Base-by-base conservation (phyloP, 2,113 vertebrate species). In the Grammomys dolichurus region DNA sequence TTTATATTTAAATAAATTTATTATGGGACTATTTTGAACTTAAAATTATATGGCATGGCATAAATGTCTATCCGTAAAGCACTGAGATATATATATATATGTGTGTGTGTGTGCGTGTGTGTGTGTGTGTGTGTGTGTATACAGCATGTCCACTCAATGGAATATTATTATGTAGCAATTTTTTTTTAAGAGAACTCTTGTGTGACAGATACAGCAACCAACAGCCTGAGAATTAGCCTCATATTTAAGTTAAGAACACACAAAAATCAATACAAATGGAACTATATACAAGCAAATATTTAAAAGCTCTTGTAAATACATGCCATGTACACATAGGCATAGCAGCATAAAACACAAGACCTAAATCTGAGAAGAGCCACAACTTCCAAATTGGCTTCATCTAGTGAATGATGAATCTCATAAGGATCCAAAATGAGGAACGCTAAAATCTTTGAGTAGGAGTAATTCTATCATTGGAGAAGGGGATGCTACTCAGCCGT, bases 1-100 rank as follows among this genome's bases (percentile, higher is more conserved):
- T 24, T 51, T 81, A 58, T 36, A 43, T 70, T 89, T 90, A 54
- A 65, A 87, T 72, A 51, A 89, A 81, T 95, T 85, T 95, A 75
- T 91, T 94, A 36, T 43, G 28, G 3, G 65, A 81, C 22, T 93
- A 46, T 67, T 76, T 54, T 12, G 56, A 93, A 89, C 31, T 46
- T 24, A 72, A 90, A 92, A 94, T 87, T 58, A 91, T 82, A 87
- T 87, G 60, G 77, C 78, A 20, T 48, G 87, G 72, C 28, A 8
- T 72, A 87, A 92, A 84, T 73, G 7, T 1, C 5, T 7, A 95
- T 77, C 10, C 28, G 77, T 58, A 65, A 90, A 91, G n/a, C 17
- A 86, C 19, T 40, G 19, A 40, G 81, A 84, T 17, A 48, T 33
- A 67, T 19, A 31, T n/a, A n/a, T 7, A 65, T 13, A 85, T 19